Evolutionary conservation across 92 coral and sea anemone species (phyloP).

Genomic region (Bergia puertoricense): DNA sequence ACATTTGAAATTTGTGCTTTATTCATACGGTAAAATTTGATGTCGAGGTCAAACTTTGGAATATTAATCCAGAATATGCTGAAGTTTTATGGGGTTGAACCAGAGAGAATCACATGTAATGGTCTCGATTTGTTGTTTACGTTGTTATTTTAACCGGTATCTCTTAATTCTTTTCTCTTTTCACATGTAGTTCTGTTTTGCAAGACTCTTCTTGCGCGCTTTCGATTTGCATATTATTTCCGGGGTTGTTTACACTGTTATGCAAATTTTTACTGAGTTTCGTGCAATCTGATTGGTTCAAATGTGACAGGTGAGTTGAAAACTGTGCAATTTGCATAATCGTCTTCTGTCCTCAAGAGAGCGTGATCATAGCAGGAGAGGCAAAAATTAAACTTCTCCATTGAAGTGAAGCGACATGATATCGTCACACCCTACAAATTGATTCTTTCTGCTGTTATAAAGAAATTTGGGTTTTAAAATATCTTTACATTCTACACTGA

Average conservation of each 20-base stretch:
- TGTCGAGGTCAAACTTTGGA: slow-evolving; percentile 31
- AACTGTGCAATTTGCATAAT: slow-evolving; percentile 19
- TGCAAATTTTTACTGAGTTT: slow-evolving; percentile 7
- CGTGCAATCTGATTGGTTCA: slow-evolving; percentile 10
- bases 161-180: slow-evolving; percentile 19
- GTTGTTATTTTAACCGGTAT: slow-evolving; percentile 6
- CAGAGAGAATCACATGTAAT: slow-evolving; percentile 21
- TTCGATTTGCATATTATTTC: slow-evolving; percentile 11
- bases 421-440: slow-evolving; percentile 19
- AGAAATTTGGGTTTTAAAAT: slow-evolving; percentile 6
- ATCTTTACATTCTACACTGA: slow-evolving; percentile 12
- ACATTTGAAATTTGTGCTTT: slow-evolving; percentile 28
- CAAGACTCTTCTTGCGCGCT: slow-evolving; percentile 20
- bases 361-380: no score
- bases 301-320: slow-evolving; percentile 22
- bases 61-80: slow-evolving; percentile 24
- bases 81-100: slow-evolving; percentile 30
- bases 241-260: slow-evolving; percentile 12
- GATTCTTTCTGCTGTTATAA: slow-evolving; percentile 11
- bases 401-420: slow-evolving; percentile 18
- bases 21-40: slow-evolving; percentile 8
- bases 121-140: slow-evolving; percentile 2
- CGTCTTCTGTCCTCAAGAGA: no score
- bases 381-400: slow-evolving; percentile 18
- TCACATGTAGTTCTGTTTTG: slow-evolving; percentile 16